Conservation (phyloP, 2,888 invertebrate species). For the Lepetodrilus schrolli region DNA sequence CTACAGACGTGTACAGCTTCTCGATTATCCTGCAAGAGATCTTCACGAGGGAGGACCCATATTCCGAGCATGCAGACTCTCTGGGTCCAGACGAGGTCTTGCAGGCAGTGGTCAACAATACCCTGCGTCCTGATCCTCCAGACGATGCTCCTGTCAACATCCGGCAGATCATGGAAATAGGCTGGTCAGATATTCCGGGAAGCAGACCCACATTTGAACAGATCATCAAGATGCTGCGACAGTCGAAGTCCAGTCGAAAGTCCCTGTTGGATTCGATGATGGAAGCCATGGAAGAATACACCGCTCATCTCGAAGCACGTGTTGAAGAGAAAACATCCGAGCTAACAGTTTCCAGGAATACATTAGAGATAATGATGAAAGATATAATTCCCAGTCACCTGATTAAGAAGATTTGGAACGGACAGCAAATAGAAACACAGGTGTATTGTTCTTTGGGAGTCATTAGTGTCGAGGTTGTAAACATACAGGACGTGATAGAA, state of each 20-base stretch:
- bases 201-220: slow-evolving; percentile 60
- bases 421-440: slow-evolving; percentile 48
- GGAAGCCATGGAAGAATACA: slow-evolving; percentile 70
- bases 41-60: slow-evolving; percentile 65
- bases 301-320: slow-evolving; percentile 63
- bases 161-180: slow-evolving; percentile 56
- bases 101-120: slow-evolving; percentile 51
- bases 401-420: slow-evolving; percentile 49
- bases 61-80: slow-evolving; percentile 52
- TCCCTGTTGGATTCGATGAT: slow-evolving; percentile 72
- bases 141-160: slow-evolving; percentile 51
- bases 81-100: slow-evolving; percentile 55
- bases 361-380: slow-evolving; percentile 59
- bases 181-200: slow-evolving; percentile 57
- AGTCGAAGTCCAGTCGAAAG: slow-evolving; percentile 56
- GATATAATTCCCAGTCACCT: slow-evolving; percentile 62
- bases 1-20: slow-evolving; percentile 67
- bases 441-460: slow-evolving; percentile 43
- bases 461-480: slow-evolving; percentile 36
- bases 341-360: slow-evolving; percentile 48
- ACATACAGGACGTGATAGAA: slow-evolving; percentile 6
- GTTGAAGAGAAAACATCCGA: slow-evolving; percentile 64
- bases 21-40: slow-evolving; percentile 69
- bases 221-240: slow-evolving; percentile 56
- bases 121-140: slow-evolving; percentile 55